Evolutionary conservation across 2,797 vertebrate genomes (phyloP), one percentile per base, ranked within the genome.

Genomic region (Lacerta bilineata): DNA sequence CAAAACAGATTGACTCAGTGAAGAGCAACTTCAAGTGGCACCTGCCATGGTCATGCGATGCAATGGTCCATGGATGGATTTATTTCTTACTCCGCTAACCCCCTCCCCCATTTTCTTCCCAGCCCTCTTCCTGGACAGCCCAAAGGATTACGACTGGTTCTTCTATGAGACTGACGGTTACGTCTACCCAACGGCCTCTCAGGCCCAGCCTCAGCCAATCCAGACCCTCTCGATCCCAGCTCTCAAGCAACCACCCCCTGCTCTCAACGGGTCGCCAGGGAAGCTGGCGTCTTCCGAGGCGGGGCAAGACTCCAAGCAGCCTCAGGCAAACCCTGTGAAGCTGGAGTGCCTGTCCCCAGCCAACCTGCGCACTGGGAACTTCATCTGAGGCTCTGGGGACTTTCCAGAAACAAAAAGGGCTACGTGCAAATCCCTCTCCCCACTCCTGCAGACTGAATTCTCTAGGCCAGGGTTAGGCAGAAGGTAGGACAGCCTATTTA

Each of bases 81-180:
- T 27, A 71, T 13, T 15, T 78, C 50, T 76, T 20, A 41, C 3
- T 55, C 50, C 1, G 13, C 46, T n/a, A n/a, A n/a, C n/a, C 1
- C 3, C 50, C 13, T 4, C 36, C 39, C n/a, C 18, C 10, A 1
- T 36, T 83, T 85, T 81, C 80, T 76, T 78, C 72, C 85, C 89
- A 96, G 96, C 91, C 36, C 80, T 96, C 36, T 95, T 95, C 77
- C 87, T 96, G 85, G 93, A 96, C n/a, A 41, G 87, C n/a, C 95
- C 95, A 0, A 95, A 96, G 85, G 95, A 95, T 69, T 93, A 94
- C 11, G 92, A 96, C 80, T 93, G 96, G 89, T 96, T 95, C 88
- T 93, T 95, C 66, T 95, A 95, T 17, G 90, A 88, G 59, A 91
- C 89, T 3, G 89, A 90, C 3, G 88, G 88, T 10, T 61, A 88